Evolutionary conservation across 2,113 vertebrate species (phyloP), one percentile per base, ranked within the genome.

Genomic region (Serinus canaria): DNA sequence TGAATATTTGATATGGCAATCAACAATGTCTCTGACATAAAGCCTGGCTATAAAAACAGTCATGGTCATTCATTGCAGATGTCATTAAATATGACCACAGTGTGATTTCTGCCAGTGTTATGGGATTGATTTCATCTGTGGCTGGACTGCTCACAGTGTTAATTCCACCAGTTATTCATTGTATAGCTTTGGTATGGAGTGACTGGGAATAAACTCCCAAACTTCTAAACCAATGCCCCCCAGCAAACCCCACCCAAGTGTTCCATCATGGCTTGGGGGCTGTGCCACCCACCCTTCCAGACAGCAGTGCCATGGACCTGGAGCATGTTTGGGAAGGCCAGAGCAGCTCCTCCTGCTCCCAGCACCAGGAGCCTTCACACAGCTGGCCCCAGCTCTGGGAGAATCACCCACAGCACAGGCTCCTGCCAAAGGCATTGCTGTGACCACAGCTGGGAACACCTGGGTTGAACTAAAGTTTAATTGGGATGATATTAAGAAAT

Each of bases 311-410:
- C 39, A 11, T 0, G 12, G 12, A 35, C 41, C 25, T 53, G 28
- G 22, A 81, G 19, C 20, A 6, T 0, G 2, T 78, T 72, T 3
- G 1, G 69, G n/a, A 64, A 14, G 7, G 44, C 8, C 53, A 75
- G 18, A 0, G 1, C 55, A 82, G 30, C 33, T 87, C 15, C 25
- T 83, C 15, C 37, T 76, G 52, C 13, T 22, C 28, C 30, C 73
- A 68, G 60, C 9, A 20, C 28, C 39, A 68, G 82, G 8, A 84
- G 5, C 11, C 53, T 67, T 84, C 69, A 53, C 1, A 2, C 8
- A 44, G 49, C 24, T 67, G 55, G 37, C 3, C 28, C 43, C 37
- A 84, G 85, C 39, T 28, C 28, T 18, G 47, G 55, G 30, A 63
- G 5, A 50, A 30, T 23, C 70, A 67, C 39, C 18, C 35, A 2